Conservation (phyloP, 1,140 invertebrate species). For the Solenopsis invicta region DNA sequence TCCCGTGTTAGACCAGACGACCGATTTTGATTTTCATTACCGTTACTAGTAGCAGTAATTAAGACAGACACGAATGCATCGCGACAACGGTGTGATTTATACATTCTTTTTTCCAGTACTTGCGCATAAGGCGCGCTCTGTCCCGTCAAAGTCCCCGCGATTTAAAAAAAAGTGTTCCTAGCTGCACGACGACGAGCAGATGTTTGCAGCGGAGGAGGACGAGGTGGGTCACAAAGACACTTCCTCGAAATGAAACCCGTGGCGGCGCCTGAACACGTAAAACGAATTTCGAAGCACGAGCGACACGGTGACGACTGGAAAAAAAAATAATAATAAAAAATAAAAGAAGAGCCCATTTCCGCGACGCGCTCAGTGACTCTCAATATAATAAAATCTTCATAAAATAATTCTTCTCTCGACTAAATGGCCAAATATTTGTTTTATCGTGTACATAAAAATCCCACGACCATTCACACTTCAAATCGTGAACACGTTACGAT, state of each 20-base stretch:
- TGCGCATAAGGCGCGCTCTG: slow-evolving; percentile 65
- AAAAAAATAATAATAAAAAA: slow-evolving; percentile 30
- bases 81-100: slow-evolving; percentile 68
- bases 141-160: slow-evolving; percentile 38
- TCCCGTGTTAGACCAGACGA: not conserved
- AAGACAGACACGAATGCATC: slow-evolving; percentile 42
- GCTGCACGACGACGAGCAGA: slow-evolving; percentile 63
- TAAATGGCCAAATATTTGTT: slow-evolving; percentile 51
- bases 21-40: slow-evolving; percentile 39
- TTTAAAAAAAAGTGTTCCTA: slow-evolving; percentile 64
- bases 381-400: slow-evolving; percentile 1
- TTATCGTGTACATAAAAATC: not conserved
- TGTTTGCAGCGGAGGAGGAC: slow-evolving; percentile 55
- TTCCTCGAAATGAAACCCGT: slow-evolving; percentile 63
- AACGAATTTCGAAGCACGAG: slow-evolving; percentile 58
- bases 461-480: too few relatives aligned
- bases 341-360: slow-evolving; percentile 25
- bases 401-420: not conserved
- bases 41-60: slow-evolving; percentile 37
- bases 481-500: too few relatives aligned
- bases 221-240: slow-evolving; percentile 63
- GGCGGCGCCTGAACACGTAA: slow-evolving; percentile 64
- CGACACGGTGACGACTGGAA: slow-evolving; percentile 30
- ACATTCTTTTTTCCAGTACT: slow-evolving; percentile 50
- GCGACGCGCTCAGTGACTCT: slow-evolving; percentile 18